Conservation (phyloP, 2,113 vertebrate genomes). For the Protobothrops mucrosquamatus region DNA sequence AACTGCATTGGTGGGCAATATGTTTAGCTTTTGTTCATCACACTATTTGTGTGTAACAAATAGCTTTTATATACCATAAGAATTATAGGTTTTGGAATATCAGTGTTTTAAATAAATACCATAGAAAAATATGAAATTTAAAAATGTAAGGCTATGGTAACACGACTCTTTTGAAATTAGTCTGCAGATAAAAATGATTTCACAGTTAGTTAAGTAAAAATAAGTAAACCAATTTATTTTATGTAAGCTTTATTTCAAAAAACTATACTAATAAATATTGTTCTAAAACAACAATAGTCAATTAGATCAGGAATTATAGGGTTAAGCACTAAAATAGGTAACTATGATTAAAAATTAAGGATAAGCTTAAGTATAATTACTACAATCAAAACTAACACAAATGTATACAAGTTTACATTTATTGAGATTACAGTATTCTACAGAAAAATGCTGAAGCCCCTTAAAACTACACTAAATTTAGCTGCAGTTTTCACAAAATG, state of each 20-base stretch:
- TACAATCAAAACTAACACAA: constrained; percentile 61
- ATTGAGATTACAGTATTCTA: constrained; percentile 69
- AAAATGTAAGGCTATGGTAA: constrained; percentile 48
- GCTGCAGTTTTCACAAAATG: constrained; percentile 54
- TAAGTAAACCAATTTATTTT: constrained; percentile 56
- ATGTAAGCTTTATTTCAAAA: constrained; percentile 53
- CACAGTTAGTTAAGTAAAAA: constrained; percentile 42
- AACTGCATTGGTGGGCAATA: constrained; percentile 56
- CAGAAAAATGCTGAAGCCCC: constrained; percentile 65
- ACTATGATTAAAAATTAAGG: constrained; percentile 61
- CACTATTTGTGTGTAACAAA: constrained; percentile 53
- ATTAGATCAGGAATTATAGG: constrained; percentile 54
- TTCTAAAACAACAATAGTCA: constrained; percentile 53
- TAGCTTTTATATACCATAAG: constrained; percentile 66
- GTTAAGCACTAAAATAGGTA: constrained; percentile 59
- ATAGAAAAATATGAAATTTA: constrained; percentile 57
- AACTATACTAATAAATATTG: constrained; percentile 61
- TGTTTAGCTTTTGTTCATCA: constrained; percentile 62
- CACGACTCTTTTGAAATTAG: constrained; percentile 26
- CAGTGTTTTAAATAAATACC: constrained; percentile 50
- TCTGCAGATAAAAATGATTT: constrained; percentile 29
- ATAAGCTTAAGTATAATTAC: constrained; percentile 56
- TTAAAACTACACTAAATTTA: constrained; percentile 45
- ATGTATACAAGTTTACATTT: constrained; percentile 61
- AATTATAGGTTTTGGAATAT: constrained; percentile 62